Conservation (phyloP, 2,113 vertebrate genomes). For the Crotalus helleri region DNA sequence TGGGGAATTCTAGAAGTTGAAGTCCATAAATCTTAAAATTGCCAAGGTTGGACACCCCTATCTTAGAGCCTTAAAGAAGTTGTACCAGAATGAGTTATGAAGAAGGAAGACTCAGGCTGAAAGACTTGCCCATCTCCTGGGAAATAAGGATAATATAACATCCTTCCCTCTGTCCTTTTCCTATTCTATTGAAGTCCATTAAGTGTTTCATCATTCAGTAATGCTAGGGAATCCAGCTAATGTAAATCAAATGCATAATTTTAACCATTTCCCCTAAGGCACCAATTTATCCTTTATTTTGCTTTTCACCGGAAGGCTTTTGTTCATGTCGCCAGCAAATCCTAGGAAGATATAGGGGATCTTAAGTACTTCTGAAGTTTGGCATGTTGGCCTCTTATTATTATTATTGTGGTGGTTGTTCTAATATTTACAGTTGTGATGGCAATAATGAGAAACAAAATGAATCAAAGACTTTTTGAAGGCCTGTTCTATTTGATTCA, state of each 20-base stretch:
- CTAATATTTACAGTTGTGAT: background rate
- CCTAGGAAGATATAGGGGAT: background rate
- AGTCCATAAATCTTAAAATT: background rate
- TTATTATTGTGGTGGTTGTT: background rate
- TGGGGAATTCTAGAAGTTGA: background rate
- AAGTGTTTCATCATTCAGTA: background rate
- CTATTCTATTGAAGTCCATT: background rate
- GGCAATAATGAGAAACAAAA: background rate
- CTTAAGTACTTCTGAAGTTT: constrained; percentile 31
- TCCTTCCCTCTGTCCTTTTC: no score
- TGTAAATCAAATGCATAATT: background rate
- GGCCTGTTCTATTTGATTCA: constrained; percentile 36
- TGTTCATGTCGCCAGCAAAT: background rate
- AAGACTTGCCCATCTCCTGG: background rate
- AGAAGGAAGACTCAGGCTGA: background rate
- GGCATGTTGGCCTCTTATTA: constrained; percentile 4
- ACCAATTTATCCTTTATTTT: background rate
- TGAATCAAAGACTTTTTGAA: constrained; percentile 21
- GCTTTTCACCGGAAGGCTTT: background rate
- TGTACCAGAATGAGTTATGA: background rate
- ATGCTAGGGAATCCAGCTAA: background rate
- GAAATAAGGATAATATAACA: background rate
- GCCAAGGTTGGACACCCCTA: background rate
- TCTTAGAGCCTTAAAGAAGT: background rate
- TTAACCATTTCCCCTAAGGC: background rate